These are phyloP conservation scores for Discoglossus pictus DNA, from an alignment of 2,797 vertebrate species.

Conservation along the genomic window DNA sequence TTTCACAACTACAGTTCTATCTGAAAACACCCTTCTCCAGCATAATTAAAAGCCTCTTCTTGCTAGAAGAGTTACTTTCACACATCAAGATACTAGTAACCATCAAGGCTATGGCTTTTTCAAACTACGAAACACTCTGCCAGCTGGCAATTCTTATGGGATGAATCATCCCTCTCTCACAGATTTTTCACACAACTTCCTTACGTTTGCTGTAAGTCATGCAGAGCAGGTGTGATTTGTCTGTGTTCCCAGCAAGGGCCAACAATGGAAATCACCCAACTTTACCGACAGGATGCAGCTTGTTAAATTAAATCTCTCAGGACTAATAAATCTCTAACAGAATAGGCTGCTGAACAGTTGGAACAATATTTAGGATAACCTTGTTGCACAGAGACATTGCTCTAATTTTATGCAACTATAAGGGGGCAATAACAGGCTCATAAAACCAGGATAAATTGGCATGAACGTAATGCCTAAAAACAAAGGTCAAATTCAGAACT, in stretches of 20 bases:
- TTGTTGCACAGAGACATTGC: conserved; percentile 52
- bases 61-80: conserved; percentile 62
- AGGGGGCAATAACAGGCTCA: conserved; percentile 32
- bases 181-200: conserved; percentile 86
- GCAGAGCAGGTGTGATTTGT: conserved; percentile 90
- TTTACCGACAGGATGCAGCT: conserved; percentile 92
- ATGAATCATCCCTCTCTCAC: conserved; percentile 86
- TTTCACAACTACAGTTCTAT: background rate
- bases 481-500: too few relatives aligned
- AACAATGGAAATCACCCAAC: conserved; percentile 83
- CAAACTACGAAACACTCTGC: conserved; percentile 72
- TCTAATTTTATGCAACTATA: conserved; percentile 40
- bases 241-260: conserved; percentile 81
- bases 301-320: conserved; percentile 81
- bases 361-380: conserved; percentile 55
- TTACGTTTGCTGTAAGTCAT: conserved; percentile 81
- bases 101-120: conserved; percentile 64
- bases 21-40: background rate
- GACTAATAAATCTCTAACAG: conserved; percentile 74
- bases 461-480: background rate
- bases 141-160: conserved; percentile 77
- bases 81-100: conserved; percentile 63
- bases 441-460: conserved; percentile 14
- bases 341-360: conserved; percentile 60
- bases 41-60: conserved; percentile 51